A percentile compares a stretch with the other conserved stretches of the same genome.
Conservation (phyloP, 2,113 vertebrate genomes). For the Ginglymostoma cirratum region DNA sequence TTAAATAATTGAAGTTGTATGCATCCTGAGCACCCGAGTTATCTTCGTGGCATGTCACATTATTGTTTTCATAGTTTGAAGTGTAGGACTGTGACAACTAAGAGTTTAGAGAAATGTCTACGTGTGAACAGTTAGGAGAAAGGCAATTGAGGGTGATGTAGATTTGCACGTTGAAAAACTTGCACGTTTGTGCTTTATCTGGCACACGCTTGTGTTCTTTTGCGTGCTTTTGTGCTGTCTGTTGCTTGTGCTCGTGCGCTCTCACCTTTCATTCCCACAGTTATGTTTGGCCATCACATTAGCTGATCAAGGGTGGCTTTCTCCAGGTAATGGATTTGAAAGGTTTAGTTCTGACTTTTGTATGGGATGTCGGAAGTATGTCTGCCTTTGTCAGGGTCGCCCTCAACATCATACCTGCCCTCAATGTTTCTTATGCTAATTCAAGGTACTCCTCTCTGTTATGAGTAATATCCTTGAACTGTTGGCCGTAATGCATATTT, state of each 20-base stretch:
- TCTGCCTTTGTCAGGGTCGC: not conserved
- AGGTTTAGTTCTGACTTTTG: not conserved
- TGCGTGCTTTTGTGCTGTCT: not conserved
- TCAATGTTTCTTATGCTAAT: not conserved
- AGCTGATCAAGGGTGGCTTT: not conserved
- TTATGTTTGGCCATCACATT: not conserved
- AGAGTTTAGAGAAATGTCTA: not conserved
- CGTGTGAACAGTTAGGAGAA: not conserved
- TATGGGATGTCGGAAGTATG: not conserved
- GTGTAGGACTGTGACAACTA: not conserved
- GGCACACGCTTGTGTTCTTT: not conserved
- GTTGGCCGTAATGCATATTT: not conserved
- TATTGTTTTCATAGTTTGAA: not conserved
- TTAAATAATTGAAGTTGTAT: not conserved
- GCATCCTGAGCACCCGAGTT: not conserved
- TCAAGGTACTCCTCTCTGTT: not conserved
- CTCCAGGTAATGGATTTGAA: not conserved
- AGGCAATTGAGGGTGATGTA: not conserved
- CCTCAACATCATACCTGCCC: not conserved
- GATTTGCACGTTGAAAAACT: not conserved
- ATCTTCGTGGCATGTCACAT: not conserved
- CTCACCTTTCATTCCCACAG: not conserved
- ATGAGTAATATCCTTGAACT: too few species aligned
- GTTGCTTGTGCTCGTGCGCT: too few species aligned
- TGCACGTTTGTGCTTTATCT: not conserved